These are phyloP conservation scores for Agrotis ipsilon DNA, from an alignment of 2,888 invertebrate genomes.

Conservation along the genomic window DNA sequence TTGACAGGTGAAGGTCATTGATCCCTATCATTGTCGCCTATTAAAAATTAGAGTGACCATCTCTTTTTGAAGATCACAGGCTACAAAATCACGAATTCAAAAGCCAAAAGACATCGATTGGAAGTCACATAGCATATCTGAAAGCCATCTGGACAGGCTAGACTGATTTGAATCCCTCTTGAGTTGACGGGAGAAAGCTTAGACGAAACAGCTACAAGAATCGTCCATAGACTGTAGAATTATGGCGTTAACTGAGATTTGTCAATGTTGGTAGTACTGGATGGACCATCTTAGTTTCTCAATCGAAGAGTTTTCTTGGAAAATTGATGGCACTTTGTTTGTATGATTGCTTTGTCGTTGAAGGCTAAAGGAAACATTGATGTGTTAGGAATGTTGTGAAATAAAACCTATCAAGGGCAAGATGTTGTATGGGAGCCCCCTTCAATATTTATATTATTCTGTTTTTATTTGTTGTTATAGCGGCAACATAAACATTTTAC, in stretches of 20 bases:
- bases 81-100: not conserved
- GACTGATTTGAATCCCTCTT: slow-evolving; percentile 35
- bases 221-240: not conserved
- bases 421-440: no score
- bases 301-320: not conserved
- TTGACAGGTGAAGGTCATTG: no score
- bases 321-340: not conserved
- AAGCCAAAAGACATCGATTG: slow-evolving; percentile 4
- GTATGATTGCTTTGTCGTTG: no score
- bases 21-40: no score
- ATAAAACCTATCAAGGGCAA: no score
- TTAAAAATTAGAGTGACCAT: no score
- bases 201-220: slow-evolving; percentile 23
- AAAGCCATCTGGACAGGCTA: slow-evolving; percentile 1
- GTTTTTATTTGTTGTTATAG: no score
- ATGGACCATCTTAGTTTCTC: slow-evolving; percentile 18
- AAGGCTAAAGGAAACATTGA: no score
- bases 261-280: slow-evolving; percentile 40
- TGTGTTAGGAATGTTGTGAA: no score
- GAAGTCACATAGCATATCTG: not conserved
- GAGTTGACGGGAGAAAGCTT: slow-evolving; percentile 38
- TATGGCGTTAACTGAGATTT: slow-evolving; percentile 27
- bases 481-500: no score
- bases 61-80: no score
- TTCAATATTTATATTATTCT: no score